Percentiles rank a stretch among this genome's conserved stretches.
Evolutionary conservation across 2,797 vertebrate species (phyloP).

Genomic region (Spinibarbus caldwelli): DNA sequence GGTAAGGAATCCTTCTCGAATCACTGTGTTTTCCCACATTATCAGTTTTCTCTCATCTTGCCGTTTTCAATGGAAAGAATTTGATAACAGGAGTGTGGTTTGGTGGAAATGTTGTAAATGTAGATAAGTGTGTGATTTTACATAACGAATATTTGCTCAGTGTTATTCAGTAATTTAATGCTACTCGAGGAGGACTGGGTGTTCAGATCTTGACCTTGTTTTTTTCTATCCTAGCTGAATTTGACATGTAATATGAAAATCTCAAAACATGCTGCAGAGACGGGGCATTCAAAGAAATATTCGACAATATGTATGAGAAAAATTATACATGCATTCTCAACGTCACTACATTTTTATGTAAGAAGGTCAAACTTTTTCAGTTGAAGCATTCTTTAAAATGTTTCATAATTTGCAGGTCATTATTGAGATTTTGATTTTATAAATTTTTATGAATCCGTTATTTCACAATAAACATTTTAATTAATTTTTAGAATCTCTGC

Average conservation of each 20-base stretch:
- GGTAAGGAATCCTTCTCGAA: constrained; percentile 20
- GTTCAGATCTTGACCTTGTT: background rate
- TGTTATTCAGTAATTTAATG: constrained; percentile 1
- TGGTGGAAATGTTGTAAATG: background rate
- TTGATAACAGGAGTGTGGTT: constrained; percentile 19
- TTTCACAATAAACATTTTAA: background rate
- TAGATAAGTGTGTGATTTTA: constrained; percentile 30
- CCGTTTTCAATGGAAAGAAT: constrained; percentile 37
- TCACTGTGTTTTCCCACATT: constrained; percentile 23
- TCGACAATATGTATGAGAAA: background rate
- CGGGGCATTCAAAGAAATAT: background rate
- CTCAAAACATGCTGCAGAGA: background rate
- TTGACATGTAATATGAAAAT: background rate
- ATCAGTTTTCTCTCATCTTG: constrained; percentile 21
- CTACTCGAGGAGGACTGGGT: background rate
- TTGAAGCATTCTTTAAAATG: background rate
- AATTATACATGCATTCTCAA: background rate
- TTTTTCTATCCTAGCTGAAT: background rate
- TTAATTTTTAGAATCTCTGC: background rate
- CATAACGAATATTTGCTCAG: constrained; percentile 12
- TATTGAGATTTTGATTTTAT: background rate
- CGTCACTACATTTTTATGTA: background rate
- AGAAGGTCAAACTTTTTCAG: background rate
- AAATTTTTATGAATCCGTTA: background rate
- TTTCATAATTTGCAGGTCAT: background rate